Evolutionary conservation across 92 coral and sea anemone species (phyloP), one percentile per base, ranked within the genome.

Genomic region (Palythoa caribaeorum): DNA sequence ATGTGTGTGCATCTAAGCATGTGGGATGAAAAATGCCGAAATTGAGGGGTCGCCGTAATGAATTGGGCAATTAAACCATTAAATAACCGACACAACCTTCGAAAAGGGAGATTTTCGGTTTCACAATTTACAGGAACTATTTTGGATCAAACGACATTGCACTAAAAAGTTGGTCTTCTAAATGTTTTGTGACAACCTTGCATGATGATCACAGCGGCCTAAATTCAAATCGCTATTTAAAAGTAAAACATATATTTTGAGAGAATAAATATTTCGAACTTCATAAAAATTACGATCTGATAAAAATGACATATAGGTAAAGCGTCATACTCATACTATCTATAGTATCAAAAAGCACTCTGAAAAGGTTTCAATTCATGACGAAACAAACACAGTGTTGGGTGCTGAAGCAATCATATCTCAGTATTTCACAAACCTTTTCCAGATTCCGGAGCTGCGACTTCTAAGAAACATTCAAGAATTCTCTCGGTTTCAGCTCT

Each of bases 381-480:
- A 6, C 48, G 53, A 9, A 20, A 28, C 65, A 70, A 70, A 2
- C 44, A 9, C 1, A 70, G 47, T 36, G 11, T n/a, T 12, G 62
- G 38, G 38, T 8, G 85, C 74, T 60, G 36, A 60, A 63, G 71
- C 81, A 51, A 75, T 87, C 73, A 66, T 28, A 28, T 28, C 28
- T 28, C 28, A 57, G 47, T 9, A 51, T 77, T 80, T 55, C 66
- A 76, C 75, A 54, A 80, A 87, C 91, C 89, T 76, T 78, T 59
- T 57, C 86, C 89, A 6, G 59, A 69, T 0, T 84, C 65, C 11
- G 97, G 97, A 48, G 98, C 96, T 90, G 96, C 87, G 65, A 97
- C 98, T 88, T 97, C 99, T 88, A 97, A 80, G 86, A 96, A 92
- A 57, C 99, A 95, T 73, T 97, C 99, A 55, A 95, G 88, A 69